Evolutionary conservation across 53 echinoderm and acorn worm genomes (phyloP).

Genomic region (Astropecten irregularis): DNA sequence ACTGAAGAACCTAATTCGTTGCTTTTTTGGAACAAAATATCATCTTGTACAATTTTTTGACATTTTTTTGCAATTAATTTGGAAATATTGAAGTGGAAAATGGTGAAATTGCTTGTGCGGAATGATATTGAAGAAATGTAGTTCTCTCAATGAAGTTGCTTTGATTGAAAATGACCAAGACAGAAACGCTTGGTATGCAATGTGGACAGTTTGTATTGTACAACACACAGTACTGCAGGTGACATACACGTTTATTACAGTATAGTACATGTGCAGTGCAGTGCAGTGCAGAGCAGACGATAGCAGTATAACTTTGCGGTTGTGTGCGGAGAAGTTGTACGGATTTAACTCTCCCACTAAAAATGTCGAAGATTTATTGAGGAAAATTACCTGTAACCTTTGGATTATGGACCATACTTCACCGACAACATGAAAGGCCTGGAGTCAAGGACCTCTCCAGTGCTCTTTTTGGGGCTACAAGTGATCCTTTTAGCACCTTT

Average conservation of each 20-base stretch:
- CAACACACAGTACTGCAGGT: too few relatives aligned
- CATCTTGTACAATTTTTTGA: not conserved
- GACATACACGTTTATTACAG: too few relatives aligned
- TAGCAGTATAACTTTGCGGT: too few relatives aligned
- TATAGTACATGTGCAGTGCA: too few relatives aligned
- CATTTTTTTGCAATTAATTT: not conserved
- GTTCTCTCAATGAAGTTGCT: conserved; percentile 36
- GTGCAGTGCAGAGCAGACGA: too few relatives aligned
- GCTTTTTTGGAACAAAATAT: not conserved
- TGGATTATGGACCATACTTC: conserved; percentile 48
- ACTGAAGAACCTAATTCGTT: not conserved
- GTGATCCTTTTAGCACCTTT: not conserved
- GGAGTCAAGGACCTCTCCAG: conserved; percentile 40
- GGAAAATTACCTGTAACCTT: not conserved
- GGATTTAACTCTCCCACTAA: conserved; percentile 10
- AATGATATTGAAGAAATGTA: conserved; percentile 41
- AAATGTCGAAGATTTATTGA: conserved; percentile 34
- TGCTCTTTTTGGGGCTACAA: conserved; percentile 30
- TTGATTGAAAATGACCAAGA: conserved; percentile 27
- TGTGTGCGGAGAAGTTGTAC: not conserved
- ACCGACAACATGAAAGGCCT: conserved; percentile 51
- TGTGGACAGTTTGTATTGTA: too few relatives aligned
- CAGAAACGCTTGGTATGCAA: too few relatives aligned
- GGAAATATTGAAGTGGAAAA: not conserved
- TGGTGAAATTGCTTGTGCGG: not conserved